phyloP scores from a whole-genome alignment of 2,888 invertebrate genomes.

The Nezara viridula region DNA sequence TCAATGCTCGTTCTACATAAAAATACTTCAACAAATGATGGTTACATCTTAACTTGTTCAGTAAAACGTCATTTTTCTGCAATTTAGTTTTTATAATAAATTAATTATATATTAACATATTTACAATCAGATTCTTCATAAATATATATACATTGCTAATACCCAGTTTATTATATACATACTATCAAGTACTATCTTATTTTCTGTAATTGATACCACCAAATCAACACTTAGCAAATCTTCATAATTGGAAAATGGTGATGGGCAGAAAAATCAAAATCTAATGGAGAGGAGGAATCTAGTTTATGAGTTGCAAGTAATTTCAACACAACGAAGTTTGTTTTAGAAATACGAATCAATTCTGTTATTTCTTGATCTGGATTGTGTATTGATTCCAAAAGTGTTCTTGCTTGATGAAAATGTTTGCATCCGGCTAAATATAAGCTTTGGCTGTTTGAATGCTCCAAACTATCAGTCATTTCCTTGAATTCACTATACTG shows the following conservation, averaged over 20 bases:
- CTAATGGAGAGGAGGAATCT: constrained; percentile 86
- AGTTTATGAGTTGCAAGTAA: constrained; percentile 91
- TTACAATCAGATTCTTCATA: constrained; percentile 9
- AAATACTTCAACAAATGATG: neutral
- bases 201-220: neutral
- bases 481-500: constrained; percentile 91
- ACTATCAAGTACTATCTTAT: neutral
- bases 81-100: neutral
- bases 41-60: neutral
- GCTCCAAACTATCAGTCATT: constrained; percentile 77
- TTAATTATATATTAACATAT: neutral
- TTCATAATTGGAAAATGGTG: constrained; percentile 94
- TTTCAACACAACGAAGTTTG: constrained; percentile 95
- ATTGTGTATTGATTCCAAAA: constrained; percentile 85
- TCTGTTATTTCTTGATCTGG: constrained; percentile 86
- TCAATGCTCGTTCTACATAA: neutral
- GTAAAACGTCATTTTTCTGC: neutral
- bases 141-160: neutral
- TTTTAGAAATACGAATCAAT: constrained; percentile 91
- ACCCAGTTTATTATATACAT: constrained; percentile 12
- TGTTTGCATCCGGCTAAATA: constrained; percentile 91
- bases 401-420: constrained; percentile 90
- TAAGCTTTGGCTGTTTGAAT: constrained; percentile 73
- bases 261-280: constrained; percentile 92
- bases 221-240: constrained; percentile 67